Base-by-base conservation (phyloP, 2,113 vertebrate genomes). In the Acanthochromis polyacanthus region DNA sequence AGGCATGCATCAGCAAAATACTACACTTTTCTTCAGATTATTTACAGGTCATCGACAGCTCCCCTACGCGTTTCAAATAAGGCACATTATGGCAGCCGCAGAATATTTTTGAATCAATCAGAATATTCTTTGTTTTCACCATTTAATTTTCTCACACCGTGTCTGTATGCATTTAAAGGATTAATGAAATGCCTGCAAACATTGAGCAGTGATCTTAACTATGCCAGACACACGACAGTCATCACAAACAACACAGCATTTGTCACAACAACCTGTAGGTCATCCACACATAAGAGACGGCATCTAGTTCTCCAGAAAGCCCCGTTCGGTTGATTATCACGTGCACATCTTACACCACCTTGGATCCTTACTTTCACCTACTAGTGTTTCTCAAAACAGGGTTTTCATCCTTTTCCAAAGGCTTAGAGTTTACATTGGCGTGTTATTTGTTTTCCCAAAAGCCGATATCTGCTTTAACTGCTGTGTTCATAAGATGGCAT, bases 141-240 rank as follows among this genome's bases (percentile, higher is more conserved):
- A 32, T 17, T 2, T 19, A 1, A 25, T 32, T 61, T 61, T 20
- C 23, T 10, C 30, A 8, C 0, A 50, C 23, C 10, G 1, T 10
- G 10, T 40, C 8, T 53, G 16, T 14, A 5, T 38, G 20, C 53
- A 46, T 51, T 38, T 60, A 80, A 71, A 61, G 11, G 7, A 5
- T 48, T 40, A 38, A 50, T 30, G 8, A 68, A 65, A 64, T 25
- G 45, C 19, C 56, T 17, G 22, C 14, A 65, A 58, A 43, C n/a
- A 30, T 62, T 64, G n/a, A 76, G 17, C 40, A 9, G 43, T 46
- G 36, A 62, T 73, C n/a, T 66, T 50, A 60, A 65, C 71, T 63
- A 55, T 68, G 45, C 36, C 48, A 23, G 63, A 57, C 48, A 70
- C 48, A 28, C 51, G 67, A 74, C 46, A 78, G 75, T 62, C 46